phyloP scores from a whole-genome alignment of 2,888 invertebrate species.

The Abrostola tripartita region DNA sequence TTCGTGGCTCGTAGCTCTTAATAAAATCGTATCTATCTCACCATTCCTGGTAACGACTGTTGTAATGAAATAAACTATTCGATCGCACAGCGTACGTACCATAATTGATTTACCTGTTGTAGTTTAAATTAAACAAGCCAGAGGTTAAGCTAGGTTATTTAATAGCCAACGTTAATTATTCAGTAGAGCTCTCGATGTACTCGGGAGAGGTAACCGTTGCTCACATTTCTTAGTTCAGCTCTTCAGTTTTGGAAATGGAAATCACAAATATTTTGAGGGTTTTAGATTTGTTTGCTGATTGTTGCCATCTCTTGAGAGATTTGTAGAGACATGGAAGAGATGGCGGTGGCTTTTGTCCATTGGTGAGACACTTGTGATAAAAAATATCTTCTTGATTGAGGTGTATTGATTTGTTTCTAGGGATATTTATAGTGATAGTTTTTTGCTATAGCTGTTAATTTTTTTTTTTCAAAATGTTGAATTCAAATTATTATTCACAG shows the following conservation, averaged over 20 bases:
- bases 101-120: conserved; percentile 61
- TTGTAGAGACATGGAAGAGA: too few species aligned
- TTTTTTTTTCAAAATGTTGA: too few species aligned
- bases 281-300: background rate
- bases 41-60: background rate
- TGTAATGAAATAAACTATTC: conserved; percentile 31
- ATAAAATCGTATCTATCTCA: conserved; percentile 5
- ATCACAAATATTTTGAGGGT: background rate
- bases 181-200: conserved; percentile 17
- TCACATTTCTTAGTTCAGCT: conserved; percentile 21
- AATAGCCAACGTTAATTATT: conserved; percentile 71
- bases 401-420: too few species aligned
- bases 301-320: too few species aligned
- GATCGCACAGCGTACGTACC: conserved; percentile 22
- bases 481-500: too few species aligned
- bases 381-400: too few species aligned
- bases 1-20: background rate
- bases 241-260: background rate
- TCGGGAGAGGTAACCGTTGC: background rate
- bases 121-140: conserved; percentile 66
- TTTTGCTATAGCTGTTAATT: too few species aligned
- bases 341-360: too few species aligned
- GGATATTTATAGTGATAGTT: too few species aligned
- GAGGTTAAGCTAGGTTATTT: conserved; percentile 71
- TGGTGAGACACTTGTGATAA: too few species aligned